Percentiles rank a stretch among this genome's conserved stretches.
Conservation (phyloP, 2,888 invertebrate genomes). For the Oscheius onirici region DNA sequence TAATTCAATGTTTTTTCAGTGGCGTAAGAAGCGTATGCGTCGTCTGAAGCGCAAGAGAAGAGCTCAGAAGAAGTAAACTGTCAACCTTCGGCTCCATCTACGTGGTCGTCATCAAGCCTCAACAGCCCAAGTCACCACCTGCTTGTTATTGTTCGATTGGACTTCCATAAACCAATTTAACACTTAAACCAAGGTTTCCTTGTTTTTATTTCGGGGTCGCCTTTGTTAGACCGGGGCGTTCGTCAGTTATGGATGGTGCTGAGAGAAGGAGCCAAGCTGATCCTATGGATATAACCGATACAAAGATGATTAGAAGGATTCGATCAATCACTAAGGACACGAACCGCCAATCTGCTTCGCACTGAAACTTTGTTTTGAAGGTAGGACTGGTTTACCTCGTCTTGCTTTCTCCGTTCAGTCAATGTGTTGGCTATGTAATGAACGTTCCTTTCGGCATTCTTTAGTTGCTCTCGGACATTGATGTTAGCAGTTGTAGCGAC, state of each 20-base stretch:
- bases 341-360: slow-evolving; percentile 68
- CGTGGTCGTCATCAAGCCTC: not conserved
- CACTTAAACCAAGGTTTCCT: not conserved
- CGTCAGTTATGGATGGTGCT: slow-evolving; percentile 61
- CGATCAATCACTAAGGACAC: slow-evolving; percentile 67
- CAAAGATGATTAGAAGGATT: slow-evolving; percentile 64
- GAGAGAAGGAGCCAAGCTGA: slow-evolving; percentile 32
- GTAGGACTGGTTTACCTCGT: too few relatives aligned
- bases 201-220: not conserved
- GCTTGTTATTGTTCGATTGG: not conserved
- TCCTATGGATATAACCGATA: slow-evolving; percentile 52
- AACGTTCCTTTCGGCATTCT: slow-evolving; percentile 63
- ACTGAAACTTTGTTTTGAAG: too few relatives aligned
- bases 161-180: not conserved
- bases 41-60: slow-evolving; percentile 72
- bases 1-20: slow-evolving; percentile 32
- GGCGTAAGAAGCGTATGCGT: slow-evolving; percentile 39
- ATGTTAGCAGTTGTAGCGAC: not conserved
- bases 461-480: slow-evolving; percentile 43
- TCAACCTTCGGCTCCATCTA: not conserved
- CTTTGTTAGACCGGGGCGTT: slow-evolving; percentile 3
- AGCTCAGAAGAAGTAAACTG: slow-evolving; percentile 65
- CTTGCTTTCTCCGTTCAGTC: slow-evolving; percentile 47
- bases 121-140: not conserved
- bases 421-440: slow-evolving; percentile 66